Conservation (phyloP, 2,888 invertebrate species). For the Tenthredo notha region DNA sequence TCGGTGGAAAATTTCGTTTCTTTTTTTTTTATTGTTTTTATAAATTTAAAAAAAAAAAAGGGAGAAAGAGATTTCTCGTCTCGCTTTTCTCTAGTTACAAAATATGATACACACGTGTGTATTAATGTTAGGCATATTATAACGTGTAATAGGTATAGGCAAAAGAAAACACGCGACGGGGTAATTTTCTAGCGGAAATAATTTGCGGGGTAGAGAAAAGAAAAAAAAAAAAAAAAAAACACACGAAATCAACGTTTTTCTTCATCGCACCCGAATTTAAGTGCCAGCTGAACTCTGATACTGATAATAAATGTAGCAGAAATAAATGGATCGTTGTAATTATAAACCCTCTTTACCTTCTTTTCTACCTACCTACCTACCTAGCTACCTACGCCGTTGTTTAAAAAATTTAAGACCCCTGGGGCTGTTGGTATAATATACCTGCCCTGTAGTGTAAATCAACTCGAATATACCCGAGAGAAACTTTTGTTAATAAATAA, state of each 20-base stretch:
- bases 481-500: not conserved
- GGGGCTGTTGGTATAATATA: not conserved
- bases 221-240: not conserved
- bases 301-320: not conserved
- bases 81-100: too few relatives aligned
- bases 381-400: not conserved
- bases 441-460: not conserved
- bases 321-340: not conserved
- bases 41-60: too few relatives aligned
- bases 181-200: not conserved
- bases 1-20: not conserved
- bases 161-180: not conserved
- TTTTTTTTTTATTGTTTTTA: too few relatives aligned
- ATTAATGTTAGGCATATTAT: not conserved
- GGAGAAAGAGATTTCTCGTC: too few relatives aligned
- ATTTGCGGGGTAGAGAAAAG: not conserved
- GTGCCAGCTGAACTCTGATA: not conserved
- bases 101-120: too few relatives aligned
- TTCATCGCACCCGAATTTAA: not conserved
- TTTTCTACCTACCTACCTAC: not conserved
- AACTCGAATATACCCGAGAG: not conserved
- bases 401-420: not conserved
- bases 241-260: not conserved
- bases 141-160: not conserved
- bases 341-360: not conserved